Evolutionary conservation across 2,888 invertebrate species (phyloP).

Genomic region (Abrostola tripartita): DNA sequence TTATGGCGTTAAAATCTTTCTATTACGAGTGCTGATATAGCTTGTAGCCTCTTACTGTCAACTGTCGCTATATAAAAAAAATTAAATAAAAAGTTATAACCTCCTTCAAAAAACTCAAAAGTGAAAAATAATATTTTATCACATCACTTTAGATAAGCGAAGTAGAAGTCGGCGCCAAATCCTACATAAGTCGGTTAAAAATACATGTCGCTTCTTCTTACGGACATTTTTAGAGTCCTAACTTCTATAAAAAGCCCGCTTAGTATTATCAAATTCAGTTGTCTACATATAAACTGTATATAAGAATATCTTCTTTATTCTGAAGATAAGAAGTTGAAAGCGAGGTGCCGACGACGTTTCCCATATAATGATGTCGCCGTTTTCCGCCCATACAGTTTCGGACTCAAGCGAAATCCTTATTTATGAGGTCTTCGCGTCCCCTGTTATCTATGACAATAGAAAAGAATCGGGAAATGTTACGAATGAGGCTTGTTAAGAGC

Average conservation of each 20-base stretch:
- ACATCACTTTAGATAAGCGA: too few species aligned
- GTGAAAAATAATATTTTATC: too few species aligned
- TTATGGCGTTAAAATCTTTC: too few species aligned
- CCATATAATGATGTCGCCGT: not conserved
- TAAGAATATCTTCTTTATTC: not conserved
- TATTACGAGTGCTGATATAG: too few species aligned
- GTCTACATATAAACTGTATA: not conserved
- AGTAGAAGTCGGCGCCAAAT: too few species aligned
- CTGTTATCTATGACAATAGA: constrained; percentile 4
- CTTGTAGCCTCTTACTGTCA: too few species aligned
- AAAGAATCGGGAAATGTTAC: not conserved
- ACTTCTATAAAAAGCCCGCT: not conserved
- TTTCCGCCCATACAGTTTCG: constrained; percentile 4
- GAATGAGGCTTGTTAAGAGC: not conserved
- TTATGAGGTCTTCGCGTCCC: not conserved
- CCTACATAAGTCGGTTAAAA: too few species aligned
- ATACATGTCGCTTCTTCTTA: too few species aligned
- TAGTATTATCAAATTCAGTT: not conserved
- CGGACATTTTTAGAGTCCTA: too few species aligned
- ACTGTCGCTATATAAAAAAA: too few species aligned
- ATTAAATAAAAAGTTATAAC: too few species aligned
- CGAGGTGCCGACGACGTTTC: not conserved
- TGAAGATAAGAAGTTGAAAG: not conserved
- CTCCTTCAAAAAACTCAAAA: too few species aligned
- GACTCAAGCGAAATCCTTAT: constrained; percentile 3